Percentiles rank a stretch among this genome's conserved stretches.
Conservation (phyloP, 2,888 invertebrate genomes). For the Clitarchus hookeri region DNA sequence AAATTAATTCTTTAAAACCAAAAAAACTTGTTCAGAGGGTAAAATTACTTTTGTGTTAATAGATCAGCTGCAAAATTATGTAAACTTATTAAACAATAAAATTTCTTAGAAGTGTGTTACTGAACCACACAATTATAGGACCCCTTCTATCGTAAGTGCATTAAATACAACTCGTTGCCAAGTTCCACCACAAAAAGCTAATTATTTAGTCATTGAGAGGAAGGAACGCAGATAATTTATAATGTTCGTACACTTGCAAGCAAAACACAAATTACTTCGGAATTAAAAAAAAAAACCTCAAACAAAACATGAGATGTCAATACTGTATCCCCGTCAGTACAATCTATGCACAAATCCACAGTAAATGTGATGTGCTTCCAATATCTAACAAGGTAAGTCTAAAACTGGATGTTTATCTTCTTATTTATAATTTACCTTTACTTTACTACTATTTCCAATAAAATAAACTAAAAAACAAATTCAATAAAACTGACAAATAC, state of each 20-base stretch:
- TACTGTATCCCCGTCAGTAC: neutral
- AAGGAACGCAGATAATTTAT: too few species aligned
- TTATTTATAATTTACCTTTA: conserved; percentile 19
- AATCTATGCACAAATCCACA: neutral
- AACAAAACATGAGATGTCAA: neutral
- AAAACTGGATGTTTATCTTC: neutral
- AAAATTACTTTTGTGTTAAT: too few species aligned
- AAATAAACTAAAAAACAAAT: neutral
- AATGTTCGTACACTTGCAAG: neutral
- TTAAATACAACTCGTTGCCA: neutral
- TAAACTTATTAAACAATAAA: neutral
- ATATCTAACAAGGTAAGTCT: neutral
- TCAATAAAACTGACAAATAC: conserved; percentile 18
- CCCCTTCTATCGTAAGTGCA: neutral
- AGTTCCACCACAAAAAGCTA: neutral
- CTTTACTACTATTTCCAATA: neutral
- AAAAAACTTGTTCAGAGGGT: too few species aligned
- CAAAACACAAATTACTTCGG: neutral
- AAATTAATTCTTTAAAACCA: too few species aligned
- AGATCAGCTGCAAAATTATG: too few species aligned
- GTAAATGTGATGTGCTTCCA: neutral
- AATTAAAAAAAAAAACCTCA: neutral
- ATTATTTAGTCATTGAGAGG: neutral
- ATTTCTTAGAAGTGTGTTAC: neutral
- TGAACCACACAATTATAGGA: too few species aligned